phyloP scores from a whole-genome alignment of 2,797 vertebrate genomes.

The Chlorospingus semifuscus region DNA sequence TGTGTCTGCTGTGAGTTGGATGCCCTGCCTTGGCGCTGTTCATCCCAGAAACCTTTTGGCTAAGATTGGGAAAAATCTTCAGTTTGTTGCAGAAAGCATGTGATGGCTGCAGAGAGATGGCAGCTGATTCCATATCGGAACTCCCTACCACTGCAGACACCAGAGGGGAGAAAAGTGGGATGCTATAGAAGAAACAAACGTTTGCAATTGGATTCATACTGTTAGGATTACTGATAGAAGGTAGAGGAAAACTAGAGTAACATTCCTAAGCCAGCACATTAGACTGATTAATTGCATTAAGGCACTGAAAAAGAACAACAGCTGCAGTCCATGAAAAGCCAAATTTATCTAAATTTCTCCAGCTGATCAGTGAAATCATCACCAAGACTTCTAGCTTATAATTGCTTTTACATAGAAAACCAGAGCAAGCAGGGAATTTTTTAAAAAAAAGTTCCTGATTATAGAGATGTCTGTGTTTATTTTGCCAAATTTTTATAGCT shows the following conservation, averaged over 20 bases:
- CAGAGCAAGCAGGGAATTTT: not conserved
- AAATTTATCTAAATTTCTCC: conserved; percentile 78
- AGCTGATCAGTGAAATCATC: conserved; percentile 72
- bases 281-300: conserved; percentile 73
- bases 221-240: conserved; percentile 68
- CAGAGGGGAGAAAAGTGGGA: conserved; percentile 40
- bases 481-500: not conserved
- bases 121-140: not conserved
- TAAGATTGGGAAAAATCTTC: not conserved
- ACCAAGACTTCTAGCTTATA: conserved; percentile 33
- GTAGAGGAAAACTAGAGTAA: conserved; percentile 53
- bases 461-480: not conserved
- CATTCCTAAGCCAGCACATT: conserved; percentile 55
- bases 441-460: not conserved
- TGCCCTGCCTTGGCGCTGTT: not conserved
- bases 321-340: conserved; percentile 69
- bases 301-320: conserved; percentile 70
- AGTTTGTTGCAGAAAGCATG: not conserved
- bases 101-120: not conserved
- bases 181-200: conserved; percentile 22
- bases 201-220: conserved; percentile 64
- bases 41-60: not conserved
- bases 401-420: not conserved
- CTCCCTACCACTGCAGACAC: conserved; percentile 4
- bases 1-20: not conserved